phyloP scores from a whole-genome alignment of 2,113 vertebrate genomes.

The Amphilophus citrinellus region DNA sequence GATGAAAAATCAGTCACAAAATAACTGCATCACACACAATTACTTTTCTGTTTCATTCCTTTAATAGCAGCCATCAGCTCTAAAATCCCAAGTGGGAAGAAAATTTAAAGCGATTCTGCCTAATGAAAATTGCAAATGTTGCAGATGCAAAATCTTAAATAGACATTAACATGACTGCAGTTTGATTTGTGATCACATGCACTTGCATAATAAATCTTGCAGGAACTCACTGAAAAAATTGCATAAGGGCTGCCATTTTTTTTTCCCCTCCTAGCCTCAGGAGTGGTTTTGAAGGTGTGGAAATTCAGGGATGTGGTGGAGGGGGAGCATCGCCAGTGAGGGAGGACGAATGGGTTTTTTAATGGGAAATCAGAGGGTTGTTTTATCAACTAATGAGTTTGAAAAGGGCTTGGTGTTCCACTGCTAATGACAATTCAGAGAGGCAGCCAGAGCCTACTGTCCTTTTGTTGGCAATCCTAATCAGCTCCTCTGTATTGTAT shows the following conservation, averaged over 20 bases:
- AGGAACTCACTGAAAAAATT: constrained; percentile 25
- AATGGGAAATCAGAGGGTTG: constrained; percentile 78
- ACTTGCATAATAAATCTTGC: neutral
- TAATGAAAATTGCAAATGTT: constrained; percentile 25
- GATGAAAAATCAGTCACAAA: constrained; percentile 36
- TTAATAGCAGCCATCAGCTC: constrained; percentile 42
- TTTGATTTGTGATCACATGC: constrained; percentile 6
- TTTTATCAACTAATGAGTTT: constrained; percentile 83
- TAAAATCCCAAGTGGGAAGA: constrained; percentile 40
- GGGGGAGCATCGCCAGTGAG: constrained; percentile 37
- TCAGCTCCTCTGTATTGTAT: constrained; percentile 63
- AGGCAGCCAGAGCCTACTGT: constrained; percentile 64
- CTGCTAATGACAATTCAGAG: constrained; percentile 75
- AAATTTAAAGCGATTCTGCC: constrained; percentile 23
- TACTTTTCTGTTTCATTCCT: constrained; percentile 55
- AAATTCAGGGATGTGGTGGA: constrained; percentile 35
- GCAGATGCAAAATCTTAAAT: constrained; percentile 22
- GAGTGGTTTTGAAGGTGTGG: constrained; percentile 46
- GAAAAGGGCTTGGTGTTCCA: constrained; percentile 72
- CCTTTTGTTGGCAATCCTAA: constrained; percentile 69
- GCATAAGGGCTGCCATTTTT: constrained; percentile 43
- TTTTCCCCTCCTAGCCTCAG: constrained; percentile 17
- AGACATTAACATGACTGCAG: constrained; percentile 17
- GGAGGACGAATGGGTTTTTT: constrained; percentile 71
- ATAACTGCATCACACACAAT: constrained; percentile 38